Base-by-base conservation (phyloP, 2,113 vertebrate genomes). In the Prolemur simus region DNA sequence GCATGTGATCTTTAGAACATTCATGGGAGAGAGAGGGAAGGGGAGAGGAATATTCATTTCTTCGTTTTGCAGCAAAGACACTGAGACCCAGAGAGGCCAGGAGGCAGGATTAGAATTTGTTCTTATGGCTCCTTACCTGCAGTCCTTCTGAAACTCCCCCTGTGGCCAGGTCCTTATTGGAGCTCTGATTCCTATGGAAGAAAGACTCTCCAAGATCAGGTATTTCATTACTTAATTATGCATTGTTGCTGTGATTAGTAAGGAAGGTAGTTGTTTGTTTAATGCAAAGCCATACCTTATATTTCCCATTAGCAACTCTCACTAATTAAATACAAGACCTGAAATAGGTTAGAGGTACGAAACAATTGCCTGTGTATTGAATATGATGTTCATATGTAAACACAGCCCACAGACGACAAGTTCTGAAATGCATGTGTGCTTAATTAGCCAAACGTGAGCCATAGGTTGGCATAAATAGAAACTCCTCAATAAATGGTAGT, bases 391-490 rank as follows among this genome's bases (percentile, higher is more conserved):
- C 96, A 3, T 97, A 97, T 73, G 54, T 96, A 98, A 97, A 98
- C 17, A 60, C 78, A 95, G 96, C 58, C 87, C 92, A 73, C 71
- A 97, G 93, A 97, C 96, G 96, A 89, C 92, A 97, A 95, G 88
- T 97, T 97, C 89, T 97, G 92, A 98, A 97, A 96, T 96, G 97
- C 87, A 77, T 92, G 95, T 97, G 93, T 97, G 96, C 94, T 97
- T 98, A 98, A 98, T 98, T 98, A 98, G 97, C 97, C 97, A 98
- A 98, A 98, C 96, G 96, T 95, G 95, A 98, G 97, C 89, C 96
- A 91, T 95, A 97, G 97, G 97, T 98, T 96, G 97, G 93, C 98
- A 98, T 97, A 98, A 98, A 98, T 97, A 98, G 95, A 97, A 98
- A 77, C 78, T 96, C 77, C 94, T 97, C 96, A 94, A 63, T 97